Evolutionary conservation across 2,113 vertebrate species (phyloP).

Genomic region (Hyla sarda): DNA sequence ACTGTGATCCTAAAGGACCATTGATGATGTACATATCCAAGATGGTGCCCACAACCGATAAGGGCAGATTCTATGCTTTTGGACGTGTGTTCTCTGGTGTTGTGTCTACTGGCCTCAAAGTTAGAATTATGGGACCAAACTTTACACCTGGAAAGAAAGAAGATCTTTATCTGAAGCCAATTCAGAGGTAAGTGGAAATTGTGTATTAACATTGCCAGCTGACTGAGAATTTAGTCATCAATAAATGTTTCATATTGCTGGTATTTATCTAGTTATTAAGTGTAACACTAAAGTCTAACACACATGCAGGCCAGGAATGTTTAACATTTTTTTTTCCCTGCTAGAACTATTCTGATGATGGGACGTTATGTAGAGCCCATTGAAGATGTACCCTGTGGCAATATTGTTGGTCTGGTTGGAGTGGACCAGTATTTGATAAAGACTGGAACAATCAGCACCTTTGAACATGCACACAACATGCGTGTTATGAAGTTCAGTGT

Average conservation of each 20-base stretch:
- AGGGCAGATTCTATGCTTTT: slow-evolving; percentile 72
- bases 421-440: slow-evolving; percentile 74
- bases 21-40: slow-evolving; percentile 74
- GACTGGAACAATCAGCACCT: slow-evolving; percentile 69
- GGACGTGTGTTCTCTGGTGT: slow-evolving; percentile 70
- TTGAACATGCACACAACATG: slow-evolving; percentile 71
- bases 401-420: slow-evolving; percentile 70
- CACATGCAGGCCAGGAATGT: no score
- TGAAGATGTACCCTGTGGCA: slow-evolving; percentile 73
- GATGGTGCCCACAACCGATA: slow-evolving; percentile 71
- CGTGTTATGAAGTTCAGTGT: slow-evolving; percentile 74
- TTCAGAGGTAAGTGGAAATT: slow-evolving; percentile 67
- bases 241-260: no score
- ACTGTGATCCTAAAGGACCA: slow-evolving; percentile 70
- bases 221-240: no score
- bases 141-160: slow-evolving; percentile 74
- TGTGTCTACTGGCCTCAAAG: slow-evolving; percentile 70
- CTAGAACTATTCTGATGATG: slow-evolving; percentile 75
- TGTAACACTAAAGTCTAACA: no score
- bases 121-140: slow-evolving; percentile 71
- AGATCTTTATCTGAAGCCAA: slow-evolving; percentile 71
- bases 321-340: neutral
- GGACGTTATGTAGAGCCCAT: slow-evolving; percentile 72
- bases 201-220: no score
- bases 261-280: no score